phyloP scores from a whole-genome alignment of 2,888 invertebrate genomes.

The Aspidiotus rigidus region DNA sequence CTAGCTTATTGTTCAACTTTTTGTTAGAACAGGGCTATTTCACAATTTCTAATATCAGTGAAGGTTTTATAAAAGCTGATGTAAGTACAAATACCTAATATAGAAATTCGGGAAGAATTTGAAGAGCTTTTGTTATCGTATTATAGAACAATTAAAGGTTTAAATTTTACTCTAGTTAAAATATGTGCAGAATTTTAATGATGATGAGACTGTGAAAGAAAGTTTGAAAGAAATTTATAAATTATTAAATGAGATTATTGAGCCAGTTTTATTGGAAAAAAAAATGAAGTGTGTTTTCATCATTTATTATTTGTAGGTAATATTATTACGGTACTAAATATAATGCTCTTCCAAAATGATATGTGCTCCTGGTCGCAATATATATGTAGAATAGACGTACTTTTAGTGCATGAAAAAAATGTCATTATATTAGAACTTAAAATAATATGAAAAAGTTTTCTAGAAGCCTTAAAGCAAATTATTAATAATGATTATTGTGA shows the following conservation, averaged over 20 bases:
- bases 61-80: conserved; percentile 5
- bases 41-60: background rate
- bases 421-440: conserved; percentile 6
- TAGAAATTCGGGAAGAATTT: conserved; percentile 7
- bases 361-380: conserved; percentile 2
- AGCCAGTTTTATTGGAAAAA: conserved; percentile 11
- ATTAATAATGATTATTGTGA: background rate
- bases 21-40: conserved; percentile 8
- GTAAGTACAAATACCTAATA: conserved; percentile 12
- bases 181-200: conserved; percentile 14
- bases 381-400: background rate
- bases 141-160: conserved; percentile 12
- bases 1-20: conserved; percentile 17
- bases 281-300: conserved; percentile 9
- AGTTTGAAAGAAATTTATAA: conserved; percentile 12
- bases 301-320: conserved; percentile 13
- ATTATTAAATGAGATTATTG: conserved; percentile 13
- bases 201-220: conserved; percentile 9
- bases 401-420: background rate
- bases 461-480: conserved; percentile 3
- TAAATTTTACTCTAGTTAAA: conserved; percentile 17
- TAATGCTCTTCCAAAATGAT: conserved; percentile 6
- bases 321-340: conserved; percentile 11
- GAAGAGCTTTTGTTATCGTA: conserved; percentile 9
- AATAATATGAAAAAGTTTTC: background rate